A percentile compares a stretch with the other conserved stretches of the same genome.
phyloP scores from a whole-genome alignment of 1,140 invertebrate species.

The Drosophila aff. region DNA sequence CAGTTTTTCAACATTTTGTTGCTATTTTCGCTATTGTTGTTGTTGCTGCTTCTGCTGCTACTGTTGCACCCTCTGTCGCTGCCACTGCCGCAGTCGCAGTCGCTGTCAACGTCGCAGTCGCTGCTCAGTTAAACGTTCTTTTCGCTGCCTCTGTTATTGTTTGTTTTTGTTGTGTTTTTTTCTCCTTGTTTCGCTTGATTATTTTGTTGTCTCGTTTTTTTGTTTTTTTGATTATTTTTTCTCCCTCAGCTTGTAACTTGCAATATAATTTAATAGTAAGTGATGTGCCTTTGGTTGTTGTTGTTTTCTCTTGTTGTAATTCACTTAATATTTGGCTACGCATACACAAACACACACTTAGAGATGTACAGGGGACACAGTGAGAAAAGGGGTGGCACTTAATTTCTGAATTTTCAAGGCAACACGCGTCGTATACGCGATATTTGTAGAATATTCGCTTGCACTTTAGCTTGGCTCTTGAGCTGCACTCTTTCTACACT shows the following conservation, averaged over 20 bases:
- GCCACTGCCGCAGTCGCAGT: conserved; percentile 17
- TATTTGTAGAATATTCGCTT: conserved; percentile 23
- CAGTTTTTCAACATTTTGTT: conserved; percentile 80
- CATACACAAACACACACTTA: conserved; percentile 45
- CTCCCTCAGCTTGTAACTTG: conserved; percentile 64
- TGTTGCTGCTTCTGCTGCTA: conserved; percentile 29
- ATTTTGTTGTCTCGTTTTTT: conserved; percentile 56
- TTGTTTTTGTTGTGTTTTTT: conserved; percentile 68
- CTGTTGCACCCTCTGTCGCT: conserved; percentile 44
- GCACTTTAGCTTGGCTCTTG: conserved; percentile 19
- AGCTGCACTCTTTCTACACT: conserved; percentile 6
- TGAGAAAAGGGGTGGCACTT: conserved; percentile 37
- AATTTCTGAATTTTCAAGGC: conserved; percentile 68
- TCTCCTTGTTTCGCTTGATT: conserved; percentile 75
- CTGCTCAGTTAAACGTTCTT: conserved; percentile 66
- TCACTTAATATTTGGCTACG: conserved; percentile 64
- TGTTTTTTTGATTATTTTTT: conserved; percentile 25
- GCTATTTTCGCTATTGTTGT: conserved; percentile 64
- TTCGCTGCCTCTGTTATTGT: conserved; percentile 46
- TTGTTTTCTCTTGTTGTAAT: conserved; percentile 56
- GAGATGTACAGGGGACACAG: conserved; percentile 4
- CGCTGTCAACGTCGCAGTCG: conserved; percentile 4
- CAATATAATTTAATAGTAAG: conserved; percentile 78
- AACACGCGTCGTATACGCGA: conserved; percentile 64
- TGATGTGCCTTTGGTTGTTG: conserved; percentile 39